Conservation (phyloP, 2,888 invertebrate genomes). For the Volucella bombylans region DNA sequence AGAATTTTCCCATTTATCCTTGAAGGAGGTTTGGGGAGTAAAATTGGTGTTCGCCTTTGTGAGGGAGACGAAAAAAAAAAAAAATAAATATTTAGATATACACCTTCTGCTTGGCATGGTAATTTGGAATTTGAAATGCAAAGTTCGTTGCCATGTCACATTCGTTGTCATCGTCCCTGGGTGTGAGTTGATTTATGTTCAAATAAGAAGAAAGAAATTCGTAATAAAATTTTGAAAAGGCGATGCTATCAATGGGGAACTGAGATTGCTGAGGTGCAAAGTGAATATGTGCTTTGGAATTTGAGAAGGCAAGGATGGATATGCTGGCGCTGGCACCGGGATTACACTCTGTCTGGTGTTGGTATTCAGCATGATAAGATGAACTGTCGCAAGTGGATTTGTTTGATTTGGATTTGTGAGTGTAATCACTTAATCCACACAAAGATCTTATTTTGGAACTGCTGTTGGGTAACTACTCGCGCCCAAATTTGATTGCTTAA, state of each 20-base stretch:
- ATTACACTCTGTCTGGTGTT: too few relatives aligned
- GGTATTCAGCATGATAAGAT: too few relatives aligned
- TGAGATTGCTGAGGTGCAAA: conserved; percentile 7
- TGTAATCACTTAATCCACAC: too few relatives aligned
- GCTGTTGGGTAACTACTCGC: too few relatives aligned
- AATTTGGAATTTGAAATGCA: conserved; percentile 67
- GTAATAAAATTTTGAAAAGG: conserved; percentile 13
- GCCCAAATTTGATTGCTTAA: too few relatives aligned
- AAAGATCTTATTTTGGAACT: too few relatives aligned
- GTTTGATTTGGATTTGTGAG: too few relatives aligned
- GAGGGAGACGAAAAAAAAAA: conserved; percentile 2
- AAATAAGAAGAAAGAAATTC: conserved; percentile 32
- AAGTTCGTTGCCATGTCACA: conserved; percentile 55
- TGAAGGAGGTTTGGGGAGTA: neutral
- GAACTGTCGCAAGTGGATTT: too few relatives aligned
- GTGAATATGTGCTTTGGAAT: neutral
- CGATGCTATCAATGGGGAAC: conserved; percentile 33
- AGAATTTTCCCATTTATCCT: conserved; percentile 39
- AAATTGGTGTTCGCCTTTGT: neutral
- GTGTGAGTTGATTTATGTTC: conserved; percentile 62
- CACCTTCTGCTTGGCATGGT: conserved; percentile 61
- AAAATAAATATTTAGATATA: conserved; percentile 58
- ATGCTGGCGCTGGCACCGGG: neutral
- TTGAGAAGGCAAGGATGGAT: neutral
- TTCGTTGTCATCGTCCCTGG: conserved; percentile 13